Conservation (phyloP, 1,140 invertebrate species). For the Penaeus japonicus region DNA sequence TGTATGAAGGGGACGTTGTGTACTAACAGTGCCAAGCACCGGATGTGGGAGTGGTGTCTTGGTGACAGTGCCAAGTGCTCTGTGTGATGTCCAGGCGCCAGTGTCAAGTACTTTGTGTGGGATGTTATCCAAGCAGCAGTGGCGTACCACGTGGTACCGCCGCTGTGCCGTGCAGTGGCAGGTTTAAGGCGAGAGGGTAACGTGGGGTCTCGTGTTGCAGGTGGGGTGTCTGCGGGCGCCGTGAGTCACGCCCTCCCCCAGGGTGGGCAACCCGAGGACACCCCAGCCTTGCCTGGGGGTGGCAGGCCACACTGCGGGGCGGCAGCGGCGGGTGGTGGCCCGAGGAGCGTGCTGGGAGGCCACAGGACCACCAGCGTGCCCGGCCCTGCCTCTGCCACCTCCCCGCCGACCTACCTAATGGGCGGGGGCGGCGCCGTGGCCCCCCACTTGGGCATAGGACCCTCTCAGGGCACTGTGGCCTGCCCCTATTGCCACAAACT, state of each 20-base stretch:
- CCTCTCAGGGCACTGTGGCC: conserved; percentile 41
- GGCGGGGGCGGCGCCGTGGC: neutral
- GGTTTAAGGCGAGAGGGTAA: conserved; percentile 18
- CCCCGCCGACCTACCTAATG: conserved; percentile 10
- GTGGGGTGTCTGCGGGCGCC: conserved; percentile 48
- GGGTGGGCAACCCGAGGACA: conserved; percentile 14
- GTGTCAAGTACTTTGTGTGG: too few relatives aligned
- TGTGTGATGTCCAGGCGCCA: too few relatives aligned
- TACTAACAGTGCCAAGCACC: too few relatives aligned
- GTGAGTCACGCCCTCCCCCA: conserved; percentile 27
- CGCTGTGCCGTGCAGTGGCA: neutral
- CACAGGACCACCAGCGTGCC: neutral
- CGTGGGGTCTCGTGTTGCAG: conserved; percentile 56
- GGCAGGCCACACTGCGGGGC: neutral
- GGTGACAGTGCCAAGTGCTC: too few relatives aligned
- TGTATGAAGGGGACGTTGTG: too few relatives aligned
- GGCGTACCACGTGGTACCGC: too few relatives aligned
- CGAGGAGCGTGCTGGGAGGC: neutral
- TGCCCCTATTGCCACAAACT: conserved; percentile 58
- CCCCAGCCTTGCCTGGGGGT: conserved; percentile 18
- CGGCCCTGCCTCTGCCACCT: neutral
- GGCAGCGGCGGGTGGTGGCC: neutral
- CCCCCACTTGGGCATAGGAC: neutral
- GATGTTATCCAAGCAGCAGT: too few relatives aligned
- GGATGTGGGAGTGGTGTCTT: too few relatives aligned